phyloP scores from a whole-genome alignment of 2,797 vertebrate genomes.

The Hoplostethus mediterraneus region DNA sequence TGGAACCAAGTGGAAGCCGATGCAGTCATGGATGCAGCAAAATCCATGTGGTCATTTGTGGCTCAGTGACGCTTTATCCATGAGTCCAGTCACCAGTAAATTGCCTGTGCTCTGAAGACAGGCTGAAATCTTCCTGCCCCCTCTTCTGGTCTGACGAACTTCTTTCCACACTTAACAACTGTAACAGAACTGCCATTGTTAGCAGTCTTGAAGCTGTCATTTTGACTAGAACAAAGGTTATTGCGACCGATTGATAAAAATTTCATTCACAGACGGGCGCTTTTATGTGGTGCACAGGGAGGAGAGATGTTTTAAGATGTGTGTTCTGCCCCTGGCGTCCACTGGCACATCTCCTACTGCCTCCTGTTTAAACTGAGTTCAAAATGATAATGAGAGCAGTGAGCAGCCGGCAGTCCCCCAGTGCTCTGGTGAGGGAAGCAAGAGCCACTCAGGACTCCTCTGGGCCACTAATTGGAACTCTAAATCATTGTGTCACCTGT shows the following conservation, averaged over 20 bases:
- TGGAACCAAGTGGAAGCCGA: constrained; percentile 69
- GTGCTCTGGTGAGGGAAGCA: constrained; percentile 75
- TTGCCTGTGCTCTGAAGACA: constrained; percentile 73
- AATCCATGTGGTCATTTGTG: constrained; percentile 82
- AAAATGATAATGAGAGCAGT: constrained; percentile 91
- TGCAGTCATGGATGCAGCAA: constrained; percentile 66
- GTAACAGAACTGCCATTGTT: constrained; percentile 84
- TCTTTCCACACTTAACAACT: constrained; percentile 60
- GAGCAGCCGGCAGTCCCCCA: constrained; percentile 84
- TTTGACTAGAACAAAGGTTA: constrained; percentile 87
- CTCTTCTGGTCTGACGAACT: constrained; percentile 49
- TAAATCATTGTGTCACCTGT: constrained; percentile 88
- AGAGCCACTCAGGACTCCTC: constrained; percentile 75
- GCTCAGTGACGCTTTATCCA: constrained; percentile 76
- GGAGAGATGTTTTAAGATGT: constrained; percentile 79
- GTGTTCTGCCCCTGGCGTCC: constrained; percentile 81
- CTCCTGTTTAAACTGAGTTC: constrained; percentile 89
- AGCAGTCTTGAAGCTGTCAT: constrained; percentile 83
- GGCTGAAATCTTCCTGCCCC: constrained; percentile 14
- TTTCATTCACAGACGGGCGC: constrained; percentile 81
- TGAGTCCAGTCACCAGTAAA: constrained; percentile 81
- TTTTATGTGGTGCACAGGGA: constrained; percentile 79
- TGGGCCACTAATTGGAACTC: constrained; percentile 86
- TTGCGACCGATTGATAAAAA: constrained; percentile 86
- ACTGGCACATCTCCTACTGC: constrained; percentile 80